A percentile compares a stretch with the other conserved stretches of the same genome.
These are phyloP conservation scores for Aphidius gifuensis DNA, from an alignment of 1,140 invertebrate species.

Conservation along the genomic window DNA sequence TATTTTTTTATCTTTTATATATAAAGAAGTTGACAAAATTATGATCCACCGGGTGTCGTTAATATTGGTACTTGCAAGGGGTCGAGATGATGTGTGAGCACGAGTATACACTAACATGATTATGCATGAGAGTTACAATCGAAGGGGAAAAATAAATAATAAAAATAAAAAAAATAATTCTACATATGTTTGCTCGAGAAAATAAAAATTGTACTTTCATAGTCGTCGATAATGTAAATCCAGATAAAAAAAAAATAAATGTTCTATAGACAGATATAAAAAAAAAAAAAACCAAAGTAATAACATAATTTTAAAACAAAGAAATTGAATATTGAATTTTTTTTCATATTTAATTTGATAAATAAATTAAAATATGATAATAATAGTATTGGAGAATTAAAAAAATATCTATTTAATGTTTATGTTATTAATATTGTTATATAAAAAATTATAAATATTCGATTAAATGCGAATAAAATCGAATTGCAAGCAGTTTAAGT, in stretches of 20 bases:
- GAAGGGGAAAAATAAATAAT: neutral
- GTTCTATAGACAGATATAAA: neutral
- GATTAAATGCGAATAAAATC: constrained; percentile 13
- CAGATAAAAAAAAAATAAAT: too few relatives aligned
- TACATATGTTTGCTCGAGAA: too few relatives aligned
- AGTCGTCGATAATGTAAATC: too few relatives aligned
- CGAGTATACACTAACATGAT: constrained; percentile 33
- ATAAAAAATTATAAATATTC: neutral
- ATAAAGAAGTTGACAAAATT: constrained; percentile 39
- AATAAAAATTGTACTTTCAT: too few relatives aligned
- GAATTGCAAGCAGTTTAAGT: constrained; percentile 16
- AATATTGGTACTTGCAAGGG: constrained; percentile 34
- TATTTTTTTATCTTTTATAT: too few relatives aligned
- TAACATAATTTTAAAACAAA: neutral
- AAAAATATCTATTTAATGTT: too few relatives aligned
- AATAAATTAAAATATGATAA: neutral
- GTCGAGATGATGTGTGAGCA: constrained; percentile 36
- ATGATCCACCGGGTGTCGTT: constrained; percentile 46
- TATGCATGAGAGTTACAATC: constrained; percentile 32
- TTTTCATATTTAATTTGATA: neutral
- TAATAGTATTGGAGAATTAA: neutral
- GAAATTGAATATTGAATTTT: neutral
- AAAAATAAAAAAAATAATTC: neutral
- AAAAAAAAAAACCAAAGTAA: too few relatives aligned
- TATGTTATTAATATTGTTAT: too few relatives aligned